Evolutionary conservation across 2,797 vertebrate genomes (phyloP).

Genomic region (Dallia pectoralis): DNA sequence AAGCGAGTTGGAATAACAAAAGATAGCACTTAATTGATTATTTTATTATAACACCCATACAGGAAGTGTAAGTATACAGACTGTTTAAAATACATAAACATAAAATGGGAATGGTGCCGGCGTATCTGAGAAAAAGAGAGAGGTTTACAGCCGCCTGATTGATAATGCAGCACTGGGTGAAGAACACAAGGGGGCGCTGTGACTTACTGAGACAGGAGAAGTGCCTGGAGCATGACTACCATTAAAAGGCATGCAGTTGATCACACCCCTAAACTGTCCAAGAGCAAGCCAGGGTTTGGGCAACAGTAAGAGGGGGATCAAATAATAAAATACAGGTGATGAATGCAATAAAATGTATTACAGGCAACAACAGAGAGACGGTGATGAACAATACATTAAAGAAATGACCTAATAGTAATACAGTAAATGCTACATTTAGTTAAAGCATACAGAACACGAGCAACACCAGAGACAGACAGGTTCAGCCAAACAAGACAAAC

Average conservation of each 20-base stretch:
- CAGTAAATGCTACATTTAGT: slow-evolving; percentile 17
- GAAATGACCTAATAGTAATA: slow-evolving; percentile 18
- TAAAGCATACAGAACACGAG: slow-evolving; percentile 30
- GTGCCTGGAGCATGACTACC: slow-evolving; percentile 71
- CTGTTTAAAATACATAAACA: neutral
- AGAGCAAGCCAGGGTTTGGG: no score
- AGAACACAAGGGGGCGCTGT: slow-evolving; percentile 66
- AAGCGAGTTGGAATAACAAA: neutral
- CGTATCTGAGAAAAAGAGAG: neutral
- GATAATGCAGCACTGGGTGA: slow-evolving; percentile 41
- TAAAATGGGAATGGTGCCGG: neutral
- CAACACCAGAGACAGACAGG: slow-evolving; percentile 17
- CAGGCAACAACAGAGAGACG: slow-evolving; percentile 30
- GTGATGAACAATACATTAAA: slow-evolving; percentile 25
- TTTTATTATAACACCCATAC: neutral
- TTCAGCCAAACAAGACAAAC: neutral
- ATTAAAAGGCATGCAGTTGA: slow-evolving; percentile 79
- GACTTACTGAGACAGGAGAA: slow-evolving; percentile 82
- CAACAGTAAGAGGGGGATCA: slow-evolving; percentile 48
- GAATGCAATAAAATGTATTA: slow-evolving; percentile 3
- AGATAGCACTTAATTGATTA: no score
- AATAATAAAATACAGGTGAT: slow-evolving; percentile 32
- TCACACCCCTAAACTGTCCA: slow-evolving; percentile 71
- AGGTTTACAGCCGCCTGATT: slow-evolving; percentile 2
- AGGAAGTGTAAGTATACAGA: neutral